Base-by-base conservation (phyloP, 1,140 invertebrate species). In the Antheraea pernyi region DNA sequence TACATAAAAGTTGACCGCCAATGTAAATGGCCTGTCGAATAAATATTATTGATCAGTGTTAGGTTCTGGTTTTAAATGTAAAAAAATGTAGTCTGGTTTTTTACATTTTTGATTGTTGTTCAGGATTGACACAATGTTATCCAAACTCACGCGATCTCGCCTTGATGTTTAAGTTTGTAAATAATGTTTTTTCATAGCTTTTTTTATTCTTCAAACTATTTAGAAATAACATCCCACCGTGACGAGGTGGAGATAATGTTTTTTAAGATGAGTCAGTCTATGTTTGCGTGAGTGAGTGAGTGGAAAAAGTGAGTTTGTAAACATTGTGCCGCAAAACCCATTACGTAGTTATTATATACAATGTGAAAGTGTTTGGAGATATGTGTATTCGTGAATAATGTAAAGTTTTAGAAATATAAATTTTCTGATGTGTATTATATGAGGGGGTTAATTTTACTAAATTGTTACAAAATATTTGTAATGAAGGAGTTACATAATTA, bases 401-500 rank as follows among this genome's bases (percentile, higher is more conserved):
- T 75, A 75, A 67, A 70, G 69, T 59, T 69, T 66, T 67, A 75
- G 64, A 75, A 53, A 69, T 69, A 42, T 42, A 67, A 67, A 70
- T 75, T 75, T 75, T 75, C 70, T 75, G 73, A 70, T 72, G 70
- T 72, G 63, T 72, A 69, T 70, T 72, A 64, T 69, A 59, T 63
- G 59, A 53, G 68, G 70, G 73, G 65, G 59, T 69, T 71, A 71
- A 74, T 69, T 75, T 75, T 75, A 72, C 63, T 68, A 70, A 75
- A 75, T 72, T 75, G 73, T 75, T 75, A 65, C 64, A 72, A 71
- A 39, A 71, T 64, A 39, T 69, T 71, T 75, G 70, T 75, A 75
- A 75, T 72, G 68, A 72, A 72, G 67, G 65, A 76, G 65, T 76
- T 76, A 75, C 73, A 74, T 71, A 71, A 75, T 75, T 75, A 76